phyloP scores from a whole-genome alignment of 30 jellyfish, hydroid and myxozoan species.

The Calvadosia cruxmelitensis region DNA sequence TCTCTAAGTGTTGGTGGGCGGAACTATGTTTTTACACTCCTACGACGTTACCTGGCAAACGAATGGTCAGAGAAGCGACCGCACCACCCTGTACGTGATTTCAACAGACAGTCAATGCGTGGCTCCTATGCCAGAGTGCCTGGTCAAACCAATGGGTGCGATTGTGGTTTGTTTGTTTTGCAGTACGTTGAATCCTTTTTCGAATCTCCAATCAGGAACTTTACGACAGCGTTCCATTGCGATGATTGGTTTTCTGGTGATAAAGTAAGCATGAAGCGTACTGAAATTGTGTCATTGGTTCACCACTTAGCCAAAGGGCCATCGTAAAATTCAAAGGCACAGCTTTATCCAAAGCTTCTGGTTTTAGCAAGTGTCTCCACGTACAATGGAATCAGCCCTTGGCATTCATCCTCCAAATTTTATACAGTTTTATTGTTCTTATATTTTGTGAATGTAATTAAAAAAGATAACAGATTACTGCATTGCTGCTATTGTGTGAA shows the following conservation, averaged over 20 bases:
- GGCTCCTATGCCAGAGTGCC: slow-evolving; percentile 83
- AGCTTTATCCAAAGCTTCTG: no score
- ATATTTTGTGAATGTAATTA: no score
- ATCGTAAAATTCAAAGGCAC: no score
- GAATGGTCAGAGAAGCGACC: slow-evolving; percentile 69
- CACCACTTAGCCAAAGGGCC: slow-evolving; percentile 10
- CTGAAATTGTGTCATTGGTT: slow-evolving; percentile 28
- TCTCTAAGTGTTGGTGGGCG: slow-evolving; percentile 75
- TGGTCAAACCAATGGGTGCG: slow-evolving; percentile 87
- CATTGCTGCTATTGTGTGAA: no score
- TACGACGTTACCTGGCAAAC: slow-evolving; percentile 52
- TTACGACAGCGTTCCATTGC: slow-evolving; percentile 39
- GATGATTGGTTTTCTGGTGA: slow-evolving; percentile 63
- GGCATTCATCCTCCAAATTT: no score
- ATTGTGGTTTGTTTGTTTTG: slow-evolving; percentile 76
- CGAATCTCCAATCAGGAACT: slow-evolving; percentile 34
- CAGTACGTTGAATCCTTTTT: slow-evolving; percentile 87
- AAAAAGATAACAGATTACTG: no score
- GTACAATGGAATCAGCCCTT: no score
- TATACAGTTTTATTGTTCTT: no score
- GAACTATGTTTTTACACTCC: slow-evolving; percentile 56
- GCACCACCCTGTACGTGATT: slow-evolving; percentile 13
- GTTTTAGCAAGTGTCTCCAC: no score
- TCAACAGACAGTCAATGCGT: slow-evolving; percentile 53
- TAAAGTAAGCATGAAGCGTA: slow-evolving; percentile 44